Base-by-base conservation (phyloP, 2,113 vertebrate species). In the Centropus unirufus region DNA sequence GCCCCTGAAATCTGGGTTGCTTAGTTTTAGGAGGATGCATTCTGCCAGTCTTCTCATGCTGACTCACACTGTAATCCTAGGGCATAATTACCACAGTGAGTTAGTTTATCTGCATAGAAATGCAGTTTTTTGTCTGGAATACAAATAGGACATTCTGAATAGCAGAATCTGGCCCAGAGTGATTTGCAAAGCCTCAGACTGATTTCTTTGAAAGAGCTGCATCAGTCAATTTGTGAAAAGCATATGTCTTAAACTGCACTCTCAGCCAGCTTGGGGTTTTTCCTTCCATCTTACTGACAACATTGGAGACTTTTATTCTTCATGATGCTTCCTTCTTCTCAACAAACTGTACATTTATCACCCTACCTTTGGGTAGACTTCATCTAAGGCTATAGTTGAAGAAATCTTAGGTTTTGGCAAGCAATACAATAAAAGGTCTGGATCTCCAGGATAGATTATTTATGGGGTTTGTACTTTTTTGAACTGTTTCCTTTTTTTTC, bases 281-380 rank as follows among this genome's bases (percentile, higher is more conserved):
- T 92, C 79, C 46, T 88, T 90, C 49, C 54, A 75, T 93, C 87
- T 62, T 63, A 55, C 49, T 73, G 91, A 72, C 61, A 95, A 54
- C 57, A 49, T 87, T 82, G 84, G n/a, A 90, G 79, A 62, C 64
- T 90, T 92, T 86, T 84, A 66, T 47, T 57, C 32, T 82, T 55
- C 70, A 36, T 80, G 85, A 96, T 94, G 80, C 95, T 94, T 95
- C 94, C 69, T 95, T 87, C 97, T 95, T 79, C 77, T 91, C 86
- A 64, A 61, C 73, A 85, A 92, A 72, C 58, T n/a, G 51, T 92
- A 83, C 51, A 90, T 97, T 96, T 89, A 73, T 96, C 83, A 92
- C 85, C 47, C 14, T 83, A 84, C 15, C 62, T 85, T 86, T 54
- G 23, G 89, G 79, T n/a, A 95, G 77, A 86, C 69, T 74, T 68